Conservation (phyloP, 1,140 invertebrate genomes). For the Tetragonula clypearis region DNA sequence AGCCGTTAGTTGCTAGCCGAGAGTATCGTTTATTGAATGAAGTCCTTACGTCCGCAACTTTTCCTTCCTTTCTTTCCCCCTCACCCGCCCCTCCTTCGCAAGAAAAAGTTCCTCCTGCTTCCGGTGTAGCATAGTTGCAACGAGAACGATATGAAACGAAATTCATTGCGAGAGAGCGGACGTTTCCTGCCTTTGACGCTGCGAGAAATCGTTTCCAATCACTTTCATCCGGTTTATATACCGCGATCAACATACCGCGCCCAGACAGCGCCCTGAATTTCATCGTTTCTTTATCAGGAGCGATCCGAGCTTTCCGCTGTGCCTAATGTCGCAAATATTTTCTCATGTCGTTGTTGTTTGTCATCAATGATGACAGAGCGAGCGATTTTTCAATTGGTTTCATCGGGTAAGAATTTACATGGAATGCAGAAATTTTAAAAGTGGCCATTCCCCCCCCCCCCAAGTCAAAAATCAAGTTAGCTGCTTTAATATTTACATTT, state of each 20-base stretch:
- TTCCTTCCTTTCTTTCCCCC: neutral
- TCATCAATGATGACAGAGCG: no score
- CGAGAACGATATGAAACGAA: conserved; percentile 14
- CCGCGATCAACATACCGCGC: neutral
- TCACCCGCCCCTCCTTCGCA: neutral
- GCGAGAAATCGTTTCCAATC: conserved; percentile 17
- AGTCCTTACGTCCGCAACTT: conserved; percentile 39
- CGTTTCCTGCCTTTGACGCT: conserved; percentile 11
- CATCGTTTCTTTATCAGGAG: neutral
- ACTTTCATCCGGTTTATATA: neutral
- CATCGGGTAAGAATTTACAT: no score
- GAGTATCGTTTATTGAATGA: conserved; percentile 62
- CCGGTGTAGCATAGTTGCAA: neutral
- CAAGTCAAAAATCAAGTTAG: no score
- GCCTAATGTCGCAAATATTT: neutral
- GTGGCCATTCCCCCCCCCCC: no score
- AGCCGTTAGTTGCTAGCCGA: conserved; percentile 12
- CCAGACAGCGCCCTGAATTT: neutral
- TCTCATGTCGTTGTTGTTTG: neutral
- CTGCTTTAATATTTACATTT: no score
- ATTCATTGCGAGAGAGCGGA: conserved; percentile 22
- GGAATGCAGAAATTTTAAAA: no score
- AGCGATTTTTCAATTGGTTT: no score
- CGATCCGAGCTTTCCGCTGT: neutral
- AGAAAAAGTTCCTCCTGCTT: neutral